A percentile compares a stretch with the other conserved stretches of the same genome.
These are phyloP conservation scores for Henricia sp. DNA, from an alignment of 53 echinoderm and acorn worm genomes.

Conservation along the genomic window DNA sequence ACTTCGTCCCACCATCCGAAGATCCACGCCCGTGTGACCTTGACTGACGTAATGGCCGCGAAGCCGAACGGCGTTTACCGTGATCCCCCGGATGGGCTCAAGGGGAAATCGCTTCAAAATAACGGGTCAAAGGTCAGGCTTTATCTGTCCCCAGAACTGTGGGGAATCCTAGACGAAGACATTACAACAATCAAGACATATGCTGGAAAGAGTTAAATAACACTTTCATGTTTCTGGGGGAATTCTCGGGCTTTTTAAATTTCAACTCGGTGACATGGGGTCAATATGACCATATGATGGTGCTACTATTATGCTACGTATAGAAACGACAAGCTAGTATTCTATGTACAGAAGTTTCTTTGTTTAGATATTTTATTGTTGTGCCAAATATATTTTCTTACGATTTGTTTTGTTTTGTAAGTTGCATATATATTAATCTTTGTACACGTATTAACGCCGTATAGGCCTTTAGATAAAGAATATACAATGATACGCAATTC, in stretches of 20 bases:
- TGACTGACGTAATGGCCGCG: slow-evolving; percentile 36
- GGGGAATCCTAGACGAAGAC: slow-evolving; percentile 50
- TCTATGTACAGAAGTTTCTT: no score
- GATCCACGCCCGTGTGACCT: not conserved
- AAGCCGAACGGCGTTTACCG: slow-evolving; percentile 49
- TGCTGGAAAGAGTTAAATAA: slow-evolving; percentile 15
- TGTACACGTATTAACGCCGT: no score
- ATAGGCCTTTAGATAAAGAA: no score
- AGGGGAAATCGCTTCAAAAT: not conserved
- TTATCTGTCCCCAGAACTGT: slow-evolving; percentile 48
- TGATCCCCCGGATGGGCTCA: slow-evolving; percentile 5
- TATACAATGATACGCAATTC: no score
- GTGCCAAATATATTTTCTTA: no score
- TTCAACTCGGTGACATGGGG: not conserved
- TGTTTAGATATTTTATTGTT: no score
- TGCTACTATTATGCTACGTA: no score
- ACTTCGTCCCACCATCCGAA: not conserved
- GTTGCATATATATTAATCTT: no score
- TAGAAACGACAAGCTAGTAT: no score
- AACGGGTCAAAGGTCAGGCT: slow-evolving; percentile 6
- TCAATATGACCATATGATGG: no score
- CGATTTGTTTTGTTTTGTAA: no score
- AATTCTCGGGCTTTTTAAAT: not conserved
- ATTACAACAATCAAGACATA: slow-evolving; percentile 26
- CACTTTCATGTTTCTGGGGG: not conserved